Percentiles rank a stretch among this genome's conserved stretches.
Conservation (phyloP, 2,888 invertebrate species). For the Belgica antarctica region DNA sequence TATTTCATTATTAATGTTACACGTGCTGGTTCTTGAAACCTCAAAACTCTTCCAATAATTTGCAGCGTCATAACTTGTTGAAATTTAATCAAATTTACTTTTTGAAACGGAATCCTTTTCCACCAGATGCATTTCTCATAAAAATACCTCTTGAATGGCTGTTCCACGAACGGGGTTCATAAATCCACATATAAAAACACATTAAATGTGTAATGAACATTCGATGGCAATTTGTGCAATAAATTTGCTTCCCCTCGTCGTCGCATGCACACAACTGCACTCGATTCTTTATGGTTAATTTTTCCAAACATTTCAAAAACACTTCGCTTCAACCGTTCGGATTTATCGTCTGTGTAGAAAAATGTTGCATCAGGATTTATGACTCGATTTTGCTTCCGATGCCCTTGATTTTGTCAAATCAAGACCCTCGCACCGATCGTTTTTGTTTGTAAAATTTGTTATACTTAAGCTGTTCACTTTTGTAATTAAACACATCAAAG, state of each 20-base stretch:
- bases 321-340: neutral
- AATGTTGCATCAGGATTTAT: neutral
- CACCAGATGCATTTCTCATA: slow-evolving; percentile 10
- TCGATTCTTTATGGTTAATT: slow-evolving; percentile 14
- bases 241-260: slow-evolving; percentile 25
- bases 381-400: too few relatives aligned
- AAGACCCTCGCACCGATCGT: neutral
- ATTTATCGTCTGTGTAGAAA: neutral
- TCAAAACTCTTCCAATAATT: too few relatives aligned
- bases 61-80: neutral
- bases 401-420: neutral
- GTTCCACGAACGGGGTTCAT: neutral
- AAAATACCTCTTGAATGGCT: too few relatives aligned
- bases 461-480: neutral
- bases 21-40: too few relatives aligned
- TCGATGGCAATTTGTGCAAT: slow-evolving; percentile 6
- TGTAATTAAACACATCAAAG: slow-evolving; percentile 8
- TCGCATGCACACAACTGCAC: slow-evolving; percentile 2
- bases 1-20: slow-evolving; percentile 8
- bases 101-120: too few relatives aligned
- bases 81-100: too few relatives aligned
- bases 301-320: slow-evolving; percentile 18
- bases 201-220: slow-evolving; percentile 24
- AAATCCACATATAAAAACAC: neutral
- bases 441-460: slow-evolving; percentile 1